A percentile compares a stretch with the other conserved stretches of the same genome.
Evolutionary conservation across 2,888 invertebrate species (phyloP).

Genomic region (Mactromeris polynyma): DNA sequence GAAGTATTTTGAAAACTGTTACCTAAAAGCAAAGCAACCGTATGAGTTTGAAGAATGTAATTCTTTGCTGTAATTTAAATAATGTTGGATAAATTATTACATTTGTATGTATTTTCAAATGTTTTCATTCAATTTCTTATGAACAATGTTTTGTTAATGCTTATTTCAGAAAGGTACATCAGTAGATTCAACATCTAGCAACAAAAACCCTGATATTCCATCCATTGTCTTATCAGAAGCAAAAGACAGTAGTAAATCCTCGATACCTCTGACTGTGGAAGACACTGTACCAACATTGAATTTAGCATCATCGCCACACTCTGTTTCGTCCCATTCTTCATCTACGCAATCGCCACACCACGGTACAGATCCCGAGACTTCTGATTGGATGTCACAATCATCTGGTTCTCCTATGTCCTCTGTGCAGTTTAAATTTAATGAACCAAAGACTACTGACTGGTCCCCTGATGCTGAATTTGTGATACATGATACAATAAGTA

Average conservation of each 20-base stretch:
- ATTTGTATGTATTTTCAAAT: too few relatives aligned
- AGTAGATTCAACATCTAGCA: background rate
- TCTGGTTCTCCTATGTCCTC: slow-evolving; percentile 69
- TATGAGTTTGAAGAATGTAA: too few relatives aligned
- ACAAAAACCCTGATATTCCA: slow-evolving; percentile 42
- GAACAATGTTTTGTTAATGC: background rate
- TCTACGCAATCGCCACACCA: slow-evolving; percentile 65
- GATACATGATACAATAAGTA: slow-evolving; percentile 75
- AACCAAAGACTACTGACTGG: slow-evolving; percentile 45
- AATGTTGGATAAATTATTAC: too few relatives aligned
- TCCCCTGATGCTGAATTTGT: slow-evolving; percentile 68
- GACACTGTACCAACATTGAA: slow-evolving; percentile 29
- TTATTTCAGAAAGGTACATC: slow-evolving; percentile 29
- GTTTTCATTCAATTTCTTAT: too few relatives aligned
- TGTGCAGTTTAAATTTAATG: slow-evolving; percentile 55
- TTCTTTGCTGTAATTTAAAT: too few relatives aligned
- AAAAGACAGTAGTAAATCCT: slow-evolving; percentile 12
- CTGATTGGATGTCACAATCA: slow-evolving; percentile 68
- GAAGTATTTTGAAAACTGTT: too few relatives aligned
- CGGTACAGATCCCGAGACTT: slow-evolving; percentile 64
- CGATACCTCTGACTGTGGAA: slow-evolving; percentile 28
- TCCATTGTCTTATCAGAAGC: slow-evolving; percentile 55
- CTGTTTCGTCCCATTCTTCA: slow-evolving; percentile 40
- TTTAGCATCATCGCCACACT: slow-evolving; percentile 25
- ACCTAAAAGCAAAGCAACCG: too few relatives aligned